Evolutionary conservation across 64 coral and sea anemone genomes (phyloP).

Genomic region (Actinia tenebrosa): DNA sequence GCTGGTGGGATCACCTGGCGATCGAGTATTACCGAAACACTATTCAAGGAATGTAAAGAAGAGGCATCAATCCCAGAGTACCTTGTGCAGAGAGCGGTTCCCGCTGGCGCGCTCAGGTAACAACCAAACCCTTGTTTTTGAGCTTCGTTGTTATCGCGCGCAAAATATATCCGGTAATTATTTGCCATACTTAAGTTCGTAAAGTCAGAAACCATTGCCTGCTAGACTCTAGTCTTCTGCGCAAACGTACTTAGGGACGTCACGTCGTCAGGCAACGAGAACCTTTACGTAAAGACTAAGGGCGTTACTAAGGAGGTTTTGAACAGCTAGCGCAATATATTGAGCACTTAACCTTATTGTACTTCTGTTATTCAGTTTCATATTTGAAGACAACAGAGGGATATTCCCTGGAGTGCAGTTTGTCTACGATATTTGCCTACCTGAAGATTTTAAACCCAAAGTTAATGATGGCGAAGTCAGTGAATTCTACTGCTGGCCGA

Average conservation of each 20-base stretch:
- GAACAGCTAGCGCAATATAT: too few species aligned
- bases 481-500: slow-evolving; percentile 89
- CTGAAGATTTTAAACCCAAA: slow-evolving; percentile 67
- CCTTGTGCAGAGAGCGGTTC: slow-evolving; percentile 48
- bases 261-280: too few species aligned
- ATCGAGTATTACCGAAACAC: slow-evolving; percentile 54
- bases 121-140: background rate
- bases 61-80: slow-evolving; percentile 74
- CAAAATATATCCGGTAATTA: too few species aligned
- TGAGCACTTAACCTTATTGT: too few species aligned
- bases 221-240: too few species aligned
- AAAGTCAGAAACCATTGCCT: too few species aligned
- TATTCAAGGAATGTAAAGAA: slow-evolving; percentile 83
- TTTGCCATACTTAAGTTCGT: too few species aligned
- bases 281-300: too few species aligned
- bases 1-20: slow-evolving; percentile 87
- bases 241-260: too few species aligned
- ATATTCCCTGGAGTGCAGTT: slow-evolving; percentile 94
- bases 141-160: too few species aligned
- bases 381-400: slow-evolving; percentile 86
- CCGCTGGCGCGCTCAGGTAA: slow-evolving; percentile 80
- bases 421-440: slow-evolving; percentile 82
- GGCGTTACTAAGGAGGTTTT: too few species aligned
- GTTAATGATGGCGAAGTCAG: slow-evolving; percentile 92
- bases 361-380: slow-evolving; percentile 41